Conservation (phyloP, 2,888 invertebrate genomes). For the Caenorhabditis sp. region DNA sequence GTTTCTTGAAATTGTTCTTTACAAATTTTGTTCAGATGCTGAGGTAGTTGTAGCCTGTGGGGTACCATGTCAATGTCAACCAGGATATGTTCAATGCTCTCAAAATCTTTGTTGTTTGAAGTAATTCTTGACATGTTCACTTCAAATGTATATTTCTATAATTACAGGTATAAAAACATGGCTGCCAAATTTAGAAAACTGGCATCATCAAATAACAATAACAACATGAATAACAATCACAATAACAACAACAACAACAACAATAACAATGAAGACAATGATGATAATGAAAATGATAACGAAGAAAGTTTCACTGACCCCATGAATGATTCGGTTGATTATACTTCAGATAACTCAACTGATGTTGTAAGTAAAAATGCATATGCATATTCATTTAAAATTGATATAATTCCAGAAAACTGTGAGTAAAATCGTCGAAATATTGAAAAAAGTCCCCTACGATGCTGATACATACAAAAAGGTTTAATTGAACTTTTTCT, state of each 20-base stretch:
- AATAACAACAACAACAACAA: constrained; percentile 15
- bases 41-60: constrained; percentile 54
- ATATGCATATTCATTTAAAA: no score
- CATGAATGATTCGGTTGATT: constrained; percentile 21
- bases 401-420: not conserved
- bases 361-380: not conserved
- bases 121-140: constrained; percentile 29
- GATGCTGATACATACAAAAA: not conserved
- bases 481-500: not conserved
- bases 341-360: not conserved
- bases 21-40: constrained; percentile 30
- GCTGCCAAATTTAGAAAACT: constrained; percentile 57
- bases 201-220: constrained; percentile 11
- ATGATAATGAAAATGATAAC: constrained; percentile 18
- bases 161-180: constrained; percentile 65
- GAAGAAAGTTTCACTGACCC: constrained; percentile 28
- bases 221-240: constrained; percentile 14
- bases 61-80: constrained; percentile 58
- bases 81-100: constrained; percentile 63
- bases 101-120: constrained; percentile 59
- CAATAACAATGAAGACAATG: constrained; percentile 12
- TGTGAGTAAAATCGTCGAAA: not conserved
- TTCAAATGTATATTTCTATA: no score
- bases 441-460: not conserved
- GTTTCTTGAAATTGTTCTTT: no score